Percentiles rank a stretch among this genome's conserved stretches.
Evolutionary conservation across 2,113 vertebrate genomes (phyloP).

Genomic region (Copsychus sechellarum): DNA sequence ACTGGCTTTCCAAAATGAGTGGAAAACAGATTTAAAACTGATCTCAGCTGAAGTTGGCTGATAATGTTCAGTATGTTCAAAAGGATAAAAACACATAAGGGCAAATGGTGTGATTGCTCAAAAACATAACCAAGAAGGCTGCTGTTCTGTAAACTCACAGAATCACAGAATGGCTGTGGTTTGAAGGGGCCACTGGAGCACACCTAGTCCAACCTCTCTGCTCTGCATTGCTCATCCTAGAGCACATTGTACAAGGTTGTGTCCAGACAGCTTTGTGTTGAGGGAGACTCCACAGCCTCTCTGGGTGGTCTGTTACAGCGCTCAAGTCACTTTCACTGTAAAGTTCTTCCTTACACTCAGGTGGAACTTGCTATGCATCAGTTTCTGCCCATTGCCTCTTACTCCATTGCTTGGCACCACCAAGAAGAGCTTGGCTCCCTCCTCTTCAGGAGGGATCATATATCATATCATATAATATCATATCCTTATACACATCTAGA

Average conservation of each 20-base stretch:
- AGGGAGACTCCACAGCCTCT: too few species aligned
- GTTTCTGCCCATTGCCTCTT: not conserved
- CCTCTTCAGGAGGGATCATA: too few species aligned
- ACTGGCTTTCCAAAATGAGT: not conserved
- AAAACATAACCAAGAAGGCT: not conserved
- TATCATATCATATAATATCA: too few species aligned
- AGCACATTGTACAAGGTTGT: not conserved
- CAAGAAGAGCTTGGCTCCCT: not conserved
- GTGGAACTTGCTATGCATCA: not conserved
- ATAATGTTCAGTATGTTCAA: not conserved
- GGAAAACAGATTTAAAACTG: not conserved
- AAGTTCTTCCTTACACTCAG: not conserved
- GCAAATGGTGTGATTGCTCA: not conserved
- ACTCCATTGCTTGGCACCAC: not conserved
- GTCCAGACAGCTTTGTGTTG: not conserved
- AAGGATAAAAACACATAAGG: not conserved
- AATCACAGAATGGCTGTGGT: not conserved
- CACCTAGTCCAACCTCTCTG: not conserved
- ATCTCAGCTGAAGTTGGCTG: not conserved
- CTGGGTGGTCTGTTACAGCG: not conserved
- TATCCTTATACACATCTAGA: too few species aligned
- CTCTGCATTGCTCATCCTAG: not conserved
- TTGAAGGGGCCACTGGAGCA: not conserved
- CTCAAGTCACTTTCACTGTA: not conserved
- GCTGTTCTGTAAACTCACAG: not conserved